Base-by-base conservation (phyloP, 2,113 vertebrate genomes). In the Recurvirostra avosetta region DNA sequence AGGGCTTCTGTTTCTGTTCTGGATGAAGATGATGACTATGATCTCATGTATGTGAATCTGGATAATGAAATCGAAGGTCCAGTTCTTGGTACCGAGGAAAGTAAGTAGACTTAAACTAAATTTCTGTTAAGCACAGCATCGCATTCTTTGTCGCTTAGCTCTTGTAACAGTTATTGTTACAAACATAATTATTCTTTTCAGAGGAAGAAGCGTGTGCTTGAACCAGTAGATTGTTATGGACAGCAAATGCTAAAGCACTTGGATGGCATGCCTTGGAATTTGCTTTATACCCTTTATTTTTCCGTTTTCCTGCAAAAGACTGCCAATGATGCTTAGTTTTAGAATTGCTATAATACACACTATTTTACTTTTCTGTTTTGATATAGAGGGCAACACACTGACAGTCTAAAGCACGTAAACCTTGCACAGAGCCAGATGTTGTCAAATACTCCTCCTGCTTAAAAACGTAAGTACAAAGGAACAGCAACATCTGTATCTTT, bases 51-150 rank as follows among this genome's bases (percentile, higher is more conserved):
- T 9, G 90, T 95, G 59, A 98, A 98, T n/a, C 55, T 98, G 95
- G 97, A 98, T 18, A 98, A 99, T 7, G 84, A 97, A 74, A 98
- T 98, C 82, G 98, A 98, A 88, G 98, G 98, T 73, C 98, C 98
- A 15, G 98, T 98, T 77, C 87, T 95, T 15, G 98, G 97, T 15
- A 45, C 97, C 2, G 98, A 98, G 89, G 98, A 98, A 81, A 91
- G 98, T 98, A 97, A 98, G 98, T 98, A 21, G 38, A 29, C 49
- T 81, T 62, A 43, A 83, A 49, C 40, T 11, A 5, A 50, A 38
- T 65, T 65, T 52, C 22, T 38, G 29, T 68, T 19, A 23, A 49
- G 45, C 5, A 29, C 77, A 63, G 81, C 34, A 3, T 3, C 11
- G 58, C 20, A 2, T 3, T 36, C 34, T 25, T 29, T 86, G 84